Evolutionary conservation across 2,797 vertebrate genomes (phyloP), one percentile per base, ranked within the genome.

Genomic region (Hafferia zeledoni): DNA sequence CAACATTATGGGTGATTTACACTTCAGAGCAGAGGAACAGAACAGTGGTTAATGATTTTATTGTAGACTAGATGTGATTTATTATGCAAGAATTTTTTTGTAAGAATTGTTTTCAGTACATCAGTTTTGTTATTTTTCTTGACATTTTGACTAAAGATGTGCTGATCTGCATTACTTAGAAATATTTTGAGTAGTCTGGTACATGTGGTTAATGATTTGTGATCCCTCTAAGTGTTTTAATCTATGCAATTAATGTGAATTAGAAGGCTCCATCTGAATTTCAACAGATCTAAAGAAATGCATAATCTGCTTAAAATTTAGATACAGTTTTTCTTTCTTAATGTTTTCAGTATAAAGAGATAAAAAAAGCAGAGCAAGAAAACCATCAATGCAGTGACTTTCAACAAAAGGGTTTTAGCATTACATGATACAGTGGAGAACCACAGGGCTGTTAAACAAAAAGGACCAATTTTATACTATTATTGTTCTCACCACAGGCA

Each of bases 221-320:
- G 93, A 94, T 91, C 63, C 64, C 88, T 87, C 83, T 94, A 95
- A 97, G 83, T 90, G 67, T 90, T 97, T 91, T 95, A 96, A 94
- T 96, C 1, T 5, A 77, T 87, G 83, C 49, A 94, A 94, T 96
- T 97, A 93, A 94, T 80, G 85, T 93, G 91, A 94, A 89, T 94
- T 83, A 87, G 64, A 92, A 75, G 19, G 20, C 28, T 90, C 25
- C 16, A 69, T 89, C 31, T 85, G 80, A 94, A 94, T 92, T 94
- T 80, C 41, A 94, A 71, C 28, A 28, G 41, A 87, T 64, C 56
- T 50, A 11, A 84, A 93, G n/a, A 96, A 94, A 94, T 75, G 25
- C 30, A 41, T 94, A 84, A 94, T 94, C 83, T 88, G 24, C 49
- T 90, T 93, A 90, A 94, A 94, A 81, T 89, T 77, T 92, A 77